Percentiles rank a stretch among this genome's conserved stretches.
Conservation (phyloP, 1,140 invertebrate species). For the Pogonognathellus flavescens region DNA sequence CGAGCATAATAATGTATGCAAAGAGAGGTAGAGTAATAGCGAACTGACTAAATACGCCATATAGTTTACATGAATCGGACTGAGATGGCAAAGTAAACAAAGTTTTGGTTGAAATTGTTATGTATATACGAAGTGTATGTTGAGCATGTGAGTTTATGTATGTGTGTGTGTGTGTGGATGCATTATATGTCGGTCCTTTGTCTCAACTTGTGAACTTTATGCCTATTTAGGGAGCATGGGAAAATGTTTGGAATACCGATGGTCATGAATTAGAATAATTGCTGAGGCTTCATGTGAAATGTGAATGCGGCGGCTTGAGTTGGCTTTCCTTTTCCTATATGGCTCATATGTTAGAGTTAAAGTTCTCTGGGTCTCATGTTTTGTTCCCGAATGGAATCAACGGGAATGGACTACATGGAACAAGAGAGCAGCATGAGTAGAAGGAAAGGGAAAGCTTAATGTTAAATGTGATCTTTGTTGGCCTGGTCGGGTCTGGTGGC, state of each 20-base stretch:
- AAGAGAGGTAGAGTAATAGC: background rate
- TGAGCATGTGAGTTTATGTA: background rate
- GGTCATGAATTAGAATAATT: conserved; percentile 64
- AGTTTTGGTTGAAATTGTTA: conserved; percentile 4
- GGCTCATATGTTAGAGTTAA: conserved; percentile 53
- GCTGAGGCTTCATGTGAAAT: conserved; percentile 54
- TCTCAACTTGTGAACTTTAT: conserved; percentile 59
- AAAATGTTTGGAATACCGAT: conserved; percentile 64
- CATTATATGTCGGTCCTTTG: background rate
- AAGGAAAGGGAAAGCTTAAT: background rate
- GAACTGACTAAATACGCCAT: background rate
- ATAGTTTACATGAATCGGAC: conserved; percentile 13
- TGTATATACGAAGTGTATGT: background rate
- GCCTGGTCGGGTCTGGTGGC: background rate
- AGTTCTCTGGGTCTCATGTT: background rate
- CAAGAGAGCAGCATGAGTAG: background rate
- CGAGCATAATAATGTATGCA: background rate
- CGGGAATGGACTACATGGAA: background rate
- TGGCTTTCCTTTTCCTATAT: conserved; percentile 20
- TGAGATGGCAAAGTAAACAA: conserved; percentile 36
- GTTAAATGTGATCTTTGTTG: conserved; percentile 36
- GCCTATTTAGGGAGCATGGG: conserved; percentile 62
- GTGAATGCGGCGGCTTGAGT: conserved; percentile 40
- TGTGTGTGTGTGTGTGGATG: background rate
- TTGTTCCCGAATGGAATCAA: background rate